Evolutionary conservation across 2,113 vertebrate species (phyloP), one percentile per base, ranked within the genome.

Genomic region (Perognathus longimembris): DNA sequence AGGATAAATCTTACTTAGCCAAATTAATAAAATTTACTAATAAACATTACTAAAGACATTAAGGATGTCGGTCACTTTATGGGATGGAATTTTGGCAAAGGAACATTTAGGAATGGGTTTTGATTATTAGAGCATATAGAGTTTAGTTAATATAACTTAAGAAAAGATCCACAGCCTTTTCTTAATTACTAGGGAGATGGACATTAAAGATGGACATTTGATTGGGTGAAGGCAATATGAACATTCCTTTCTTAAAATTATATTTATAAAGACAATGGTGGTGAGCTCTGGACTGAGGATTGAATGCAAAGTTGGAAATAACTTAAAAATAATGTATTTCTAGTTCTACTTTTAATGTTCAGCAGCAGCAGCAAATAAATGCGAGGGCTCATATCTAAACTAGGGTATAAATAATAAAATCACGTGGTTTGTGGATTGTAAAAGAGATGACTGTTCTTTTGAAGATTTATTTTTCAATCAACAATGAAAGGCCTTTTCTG

Each of bases 401-500:
- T 6, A 78, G 22, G 14, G 14, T 64, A 6, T 7, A 59, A 74
- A 57, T 24, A 54, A 22, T 6, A 40, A 22, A 7, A 15, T 32
- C 64, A 11, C 6, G 15, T 30, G 15, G 42, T 17, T 28, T 28
- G 66, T 15, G 18, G 36, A n/a, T 22, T 83, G 26, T 40, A 54
- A 18, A 73, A n/a, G 28, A 90, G 21, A 18, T 12, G 7, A 38
- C 5, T 28, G 5, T n/a, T 88, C 9, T 75, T 36, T 11, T 54
- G 59, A 50, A 50, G 18, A 40, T 21, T 78, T 80, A 80, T 81
- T 85, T 89, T 81, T 89, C 70, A 82, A 81, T 90, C 54, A 86
- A 69, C 38, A 77, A 22, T 61, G n/a, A 94, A 79, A 95, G 57
- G 40, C 5, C 24, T 64, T 87, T 90, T 82, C 42, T 90, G 78